A percentile compares a stretch with the other conserved stretches of the same genome.
Evolutionary conservation across 2,888 invertebrate genomes (phyloP).

Genomic region (Portevinia maculata): DNA sequence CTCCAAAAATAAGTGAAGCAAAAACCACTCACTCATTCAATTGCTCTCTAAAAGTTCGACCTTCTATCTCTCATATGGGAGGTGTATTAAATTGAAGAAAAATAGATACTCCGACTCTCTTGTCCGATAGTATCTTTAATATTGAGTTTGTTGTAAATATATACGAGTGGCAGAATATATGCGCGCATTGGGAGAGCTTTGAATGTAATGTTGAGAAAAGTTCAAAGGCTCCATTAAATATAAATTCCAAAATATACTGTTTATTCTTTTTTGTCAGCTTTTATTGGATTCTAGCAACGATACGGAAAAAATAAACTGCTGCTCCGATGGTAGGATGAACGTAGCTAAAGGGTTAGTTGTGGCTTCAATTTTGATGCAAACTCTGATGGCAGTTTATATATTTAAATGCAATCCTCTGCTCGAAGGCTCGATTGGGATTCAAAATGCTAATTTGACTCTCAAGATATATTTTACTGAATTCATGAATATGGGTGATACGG

Average conservation of each 20-base stretch:
- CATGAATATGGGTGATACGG: constrained; percentile 32
- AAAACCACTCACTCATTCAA: not conserved
- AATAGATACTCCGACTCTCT: constrained; percentile 52
- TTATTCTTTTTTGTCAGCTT: constrained; percentile 7
- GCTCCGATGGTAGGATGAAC: not conserved
- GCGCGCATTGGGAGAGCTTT: constrained; percentile 59
- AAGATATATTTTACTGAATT: constrained; percentile 36
- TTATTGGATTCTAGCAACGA: constrained; percentile 33
- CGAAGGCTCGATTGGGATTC: constrained; percentile 32
- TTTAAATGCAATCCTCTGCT: constrained; percentile 40
- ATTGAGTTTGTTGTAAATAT: constrained; percentile 21
- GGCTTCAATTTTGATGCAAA: constrained; percentile 52
- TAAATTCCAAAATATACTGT: constrained; percentile 48
- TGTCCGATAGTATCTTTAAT: constrained; percentile 54
- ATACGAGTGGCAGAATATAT: constrained; percentile 24
- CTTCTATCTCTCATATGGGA: constrained; percentile 15
- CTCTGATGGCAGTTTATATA: constrained; percentile 45
- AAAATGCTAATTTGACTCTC: constrained; percentile 50
- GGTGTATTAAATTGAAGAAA: constrained; percentile 6
- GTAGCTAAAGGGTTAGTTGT: constrained; percentile 29
- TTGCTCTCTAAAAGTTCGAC: constrained; percentile 36
- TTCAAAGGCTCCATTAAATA: constrained; percentile 66
- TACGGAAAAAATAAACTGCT: not conserved
- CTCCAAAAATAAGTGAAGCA: not conserved
- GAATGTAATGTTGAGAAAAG: constrained; percentile 65